Evolutionary conservation across 2,113 vertebrate genomes (phyloP).

Genomic region (Protobothrops mucrosquamatus): DNA sequence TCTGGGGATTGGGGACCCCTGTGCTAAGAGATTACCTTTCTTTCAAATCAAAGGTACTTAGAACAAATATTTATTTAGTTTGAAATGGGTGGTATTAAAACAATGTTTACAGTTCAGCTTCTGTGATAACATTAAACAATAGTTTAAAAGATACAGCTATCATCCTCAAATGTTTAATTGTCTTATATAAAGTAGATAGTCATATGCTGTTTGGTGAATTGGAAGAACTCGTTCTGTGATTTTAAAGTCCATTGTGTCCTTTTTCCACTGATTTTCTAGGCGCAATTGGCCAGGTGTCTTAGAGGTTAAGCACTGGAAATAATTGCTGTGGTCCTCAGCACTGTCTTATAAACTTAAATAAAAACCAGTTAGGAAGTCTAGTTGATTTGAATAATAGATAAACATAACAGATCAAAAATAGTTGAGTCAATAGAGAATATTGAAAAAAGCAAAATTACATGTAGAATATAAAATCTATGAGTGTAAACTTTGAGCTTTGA

Average conservation of each 20-base stretch:
- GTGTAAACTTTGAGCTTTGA: neutral
- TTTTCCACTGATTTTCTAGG: neutral
- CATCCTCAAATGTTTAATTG: neutral
- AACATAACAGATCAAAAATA: neutral
- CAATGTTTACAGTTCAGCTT: neutral
- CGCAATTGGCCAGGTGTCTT: neutral
- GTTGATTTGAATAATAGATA: neutral
- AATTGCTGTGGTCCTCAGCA: neutral
- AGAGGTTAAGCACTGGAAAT: neutral
- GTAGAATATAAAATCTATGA: neutral
- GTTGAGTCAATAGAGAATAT: neutral
- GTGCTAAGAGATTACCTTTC: neutral
- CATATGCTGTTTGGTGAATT: neutral
- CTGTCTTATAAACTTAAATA: neutral
- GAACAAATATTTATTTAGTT: neutral
- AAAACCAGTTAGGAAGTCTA: neutral
- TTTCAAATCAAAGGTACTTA: neutral
- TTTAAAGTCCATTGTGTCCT: neutral
- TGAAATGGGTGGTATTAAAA: neutral
- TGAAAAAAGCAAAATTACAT: neutral
- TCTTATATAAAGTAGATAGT: neutral
- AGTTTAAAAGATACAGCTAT: neutral
- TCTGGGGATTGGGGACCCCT: too few relatives aligned
- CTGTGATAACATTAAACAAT: neutral
- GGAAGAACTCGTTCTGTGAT: neutral